Base-by-base conservation (phyloP, 1,140 invertebrate genomes). In the Heterodera carotae region DNA sequence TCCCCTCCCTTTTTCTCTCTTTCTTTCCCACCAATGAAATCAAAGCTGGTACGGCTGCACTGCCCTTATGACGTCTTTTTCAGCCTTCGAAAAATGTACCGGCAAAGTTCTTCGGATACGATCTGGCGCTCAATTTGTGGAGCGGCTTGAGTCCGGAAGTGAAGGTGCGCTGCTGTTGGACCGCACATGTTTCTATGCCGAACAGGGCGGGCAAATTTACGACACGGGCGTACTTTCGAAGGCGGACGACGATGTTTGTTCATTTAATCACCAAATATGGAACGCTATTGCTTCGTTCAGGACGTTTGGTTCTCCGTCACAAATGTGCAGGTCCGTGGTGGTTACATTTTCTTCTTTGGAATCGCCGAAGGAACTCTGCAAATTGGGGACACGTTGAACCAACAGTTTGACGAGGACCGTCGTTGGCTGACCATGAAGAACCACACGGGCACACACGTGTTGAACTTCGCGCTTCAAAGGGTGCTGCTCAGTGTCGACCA, bases 171-270 rank as follows among this genome's bases (percentile, higher is more conserved):
- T 99, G 75, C 89, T 99, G 79, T 90, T 99, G 70, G 94, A 99
- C 88, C 91, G 91, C 82, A 99, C 96, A 0, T 90, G 88, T 80
- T 98, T 98, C 88, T 88, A 88, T 70, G 96, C 96, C 10, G 97
- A 99, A 89, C 94, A 96, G 90, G 97, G 97, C 83, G 97, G 97
- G 22, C 97, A 99, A 90, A 95, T 98, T 82, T 96, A 92, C 88
- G 97, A 99, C 89, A 94, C 95, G 88, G 97, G 97, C 27, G 96
- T 94, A 83, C 91, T 99, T 85, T 92, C 93, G 0, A 97, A 96
- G 90, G 89, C 91, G 27, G 91, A 91, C 68, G 93, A 94, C 89
- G 93, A 94, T 83, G 91, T 86, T 18, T 15, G 5, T 59, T 1
- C 6, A 15, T 34, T 43, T 43, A 43, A 43, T 8, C 4, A 43